Conservation (phyloP, 2,797 vertebrate genomes). For the Prionace glauca region DNA sequence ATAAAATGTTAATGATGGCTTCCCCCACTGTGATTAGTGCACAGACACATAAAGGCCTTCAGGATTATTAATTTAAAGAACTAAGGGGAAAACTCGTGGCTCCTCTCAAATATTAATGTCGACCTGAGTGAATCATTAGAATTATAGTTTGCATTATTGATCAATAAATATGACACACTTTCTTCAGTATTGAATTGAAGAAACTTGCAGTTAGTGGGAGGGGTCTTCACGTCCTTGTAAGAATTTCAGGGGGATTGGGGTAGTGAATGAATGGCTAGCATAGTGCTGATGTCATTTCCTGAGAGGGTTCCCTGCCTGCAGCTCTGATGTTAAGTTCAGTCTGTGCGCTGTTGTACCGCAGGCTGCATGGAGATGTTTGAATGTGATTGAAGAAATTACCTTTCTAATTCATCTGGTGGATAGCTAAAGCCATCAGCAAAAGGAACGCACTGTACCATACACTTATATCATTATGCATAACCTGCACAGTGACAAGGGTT, state of each 20-base stretch:
- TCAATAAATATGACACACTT: background rate
- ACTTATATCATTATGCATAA: background rate
- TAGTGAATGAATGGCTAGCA: background rate
- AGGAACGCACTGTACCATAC: background rate
- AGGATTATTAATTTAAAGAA: background rate
- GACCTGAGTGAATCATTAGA: background rate
- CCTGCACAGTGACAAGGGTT: background rate
- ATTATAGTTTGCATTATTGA: background rate
- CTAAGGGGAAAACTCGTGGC: background rate
- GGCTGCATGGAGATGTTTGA: background rate
- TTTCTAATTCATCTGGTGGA: background rate
- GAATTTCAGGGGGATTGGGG: background rate
- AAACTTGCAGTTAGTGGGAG: background rate
- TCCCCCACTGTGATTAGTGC: background rate
- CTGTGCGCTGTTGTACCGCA: background rate
- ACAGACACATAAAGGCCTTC: background rate
- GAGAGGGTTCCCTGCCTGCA: background rate
- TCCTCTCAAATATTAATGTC: background rate
- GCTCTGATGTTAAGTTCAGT: background rate
- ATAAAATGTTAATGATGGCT: background rate
- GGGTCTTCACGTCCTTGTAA: background rate
- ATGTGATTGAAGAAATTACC: background rate
- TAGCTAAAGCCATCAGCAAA: background rate
- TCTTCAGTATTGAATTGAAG: background rate
- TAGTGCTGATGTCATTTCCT: slow-evolving; percentile 1